Conservation (phyloP, 2,888 invertebrate species). For the Diaphora mendica region DNA sequence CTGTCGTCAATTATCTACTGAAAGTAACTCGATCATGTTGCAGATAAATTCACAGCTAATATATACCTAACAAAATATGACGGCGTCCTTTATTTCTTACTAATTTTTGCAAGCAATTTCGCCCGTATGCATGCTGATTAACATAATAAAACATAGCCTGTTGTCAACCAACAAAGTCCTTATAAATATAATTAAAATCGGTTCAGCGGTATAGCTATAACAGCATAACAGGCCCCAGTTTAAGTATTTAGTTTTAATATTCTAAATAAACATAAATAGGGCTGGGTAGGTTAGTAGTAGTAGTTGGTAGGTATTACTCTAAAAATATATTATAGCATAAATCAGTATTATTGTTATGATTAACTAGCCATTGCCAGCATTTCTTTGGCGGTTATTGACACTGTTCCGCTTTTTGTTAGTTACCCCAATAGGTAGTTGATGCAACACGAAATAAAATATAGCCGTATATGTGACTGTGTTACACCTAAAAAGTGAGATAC, state of each 20-base stretch:
- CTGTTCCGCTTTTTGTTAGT: not conserved
- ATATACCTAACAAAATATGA: not conserved
- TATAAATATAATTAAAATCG: not conserved
- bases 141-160: no score
- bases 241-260: no score
- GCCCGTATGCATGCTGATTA: not conserved
- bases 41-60: not conserved
- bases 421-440: not conserved
- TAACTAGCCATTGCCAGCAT: no score
- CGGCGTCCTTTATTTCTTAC: not conserved
- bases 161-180: not conserved
- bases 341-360: no score
- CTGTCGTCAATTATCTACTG: not conserved
- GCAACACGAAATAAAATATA: not conserved
- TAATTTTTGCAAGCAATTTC: not conserved
- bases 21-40: not conserved
- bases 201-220: not conserved
- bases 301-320: no score
- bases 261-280: no score
- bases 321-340: no score
- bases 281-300: no score
- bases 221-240: not conserved
- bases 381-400: not conserved
- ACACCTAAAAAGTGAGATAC: not conserved
- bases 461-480: not conserved